phyloP scores from a whole-genome alignment of 2,888 invertebrate species.

The Diarsia dahlii region DNA sequence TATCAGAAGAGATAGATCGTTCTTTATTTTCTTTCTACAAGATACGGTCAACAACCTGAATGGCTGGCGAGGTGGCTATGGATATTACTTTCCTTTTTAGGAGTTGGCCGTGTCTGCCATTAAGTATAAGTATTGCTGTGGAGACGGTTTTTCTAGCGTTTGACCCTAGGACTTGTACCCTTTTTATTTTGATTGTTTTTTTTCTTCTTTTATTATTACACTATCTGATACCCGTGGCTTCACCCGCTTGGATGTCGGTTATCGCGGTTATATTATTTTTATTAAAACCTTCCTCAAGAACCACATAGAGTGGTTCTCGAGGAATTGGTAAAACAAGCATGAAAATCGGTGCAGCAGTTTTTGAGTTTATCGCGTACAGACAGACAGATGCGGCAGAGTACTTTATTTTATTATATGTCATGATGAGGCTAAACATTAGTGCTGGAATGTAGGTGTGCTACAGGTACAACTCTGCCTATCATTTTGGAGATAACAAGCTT shows the following conservation, averaged over 20 bases:
- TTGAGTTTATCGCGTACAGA: too few species aligned
- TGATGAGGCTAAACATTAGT: neutral
- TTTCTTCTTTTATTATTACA: neutral
- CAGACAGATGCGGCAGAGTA: too few species aligned
- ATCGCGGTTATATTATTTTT: too few species aligned
- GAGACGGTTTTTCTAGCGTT: conserved; percentile 14
- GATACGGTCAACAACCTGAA: conserved; percentile 48
- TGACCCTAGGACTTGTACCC: neutral
- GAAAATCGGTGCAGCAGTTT: too few species aligned
- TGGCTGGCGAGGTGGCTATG: conserved; percentile 37
- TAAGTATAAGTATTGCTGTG: conserved; percentile 33
- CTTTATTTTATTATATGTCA: too few species aligned
- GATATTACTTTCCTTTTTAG: conserved; percentile 50
- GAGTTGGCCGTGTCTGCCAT: conserved; percentile 20
- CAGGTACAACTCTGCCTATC: neutral
- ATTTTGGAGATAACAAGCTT: neutral
- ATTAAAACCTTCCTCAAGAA: too few species aligned
- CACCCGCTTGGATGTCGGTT: too few species aligned
- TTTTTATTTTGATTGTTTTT: neutral
- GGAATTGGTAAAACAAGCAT: too few species aligned
- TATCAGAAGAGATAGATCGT: conserved; percentile 46
- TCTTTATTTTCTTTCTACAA: conserved; percentile 39
- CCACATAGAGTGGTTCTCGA: too few species aligned
- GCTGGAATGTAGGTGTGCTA: neutral
- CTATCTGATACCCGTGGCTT: too few species aligned